Evolutionary conservation across 2,888 invertebrate genomes (phyloP).

Genomic region (Pristionchus japonicus): DNA sequence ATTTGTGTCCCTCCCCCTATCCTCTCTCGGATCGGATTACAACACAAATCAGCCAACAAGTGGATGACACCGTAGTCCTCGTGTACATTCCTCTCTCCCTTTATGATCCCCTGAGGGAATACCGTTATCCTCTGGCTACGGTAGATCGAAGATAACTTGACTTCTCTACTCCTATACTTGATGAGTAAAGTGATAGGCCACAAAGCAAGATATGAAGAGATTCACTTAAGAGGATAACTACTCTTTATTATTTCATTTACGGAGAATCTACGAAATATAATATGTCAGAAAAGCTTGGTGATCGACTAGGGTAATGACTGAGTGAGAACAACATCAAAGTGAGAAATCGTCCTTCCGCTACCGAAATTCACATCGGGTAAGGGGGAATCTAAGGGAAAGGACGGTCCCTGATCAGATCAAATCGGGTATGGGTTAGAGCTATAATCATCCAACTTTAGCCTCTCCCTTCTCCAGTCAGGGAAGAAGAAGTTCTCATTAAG

Average conservation of each 20-base stretch:
- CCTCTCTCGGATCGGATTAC: neutral
- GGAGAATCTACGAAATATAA: neutral
- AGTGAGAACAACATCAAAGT: neutral
- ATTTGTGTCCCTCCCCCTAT: slow-evolving; percentile 12
- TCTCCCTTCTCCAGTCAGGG: slow-evolving; percentile 36
- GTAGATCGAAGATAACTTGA: neutral
- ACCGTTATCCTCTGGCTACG: neutral
- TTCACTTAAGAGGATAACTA: neutral
- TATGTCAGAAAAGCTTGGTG: neutral
- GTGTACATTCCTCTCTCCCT: neutral
- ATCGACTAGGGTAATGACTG: slow-evolving; percentile 15
- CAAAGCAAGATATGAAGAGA: too few relatives aligned
- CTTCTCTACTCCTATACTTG: too few relatives aligned
- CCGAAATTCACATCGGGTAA: neutral
- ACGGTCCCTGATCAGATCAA: slow-evolving; percentile 23
- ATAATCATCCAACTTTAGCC: slow-evolving; percentile 33
- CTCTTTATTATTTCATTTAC: slow-evolving; percentile 2
- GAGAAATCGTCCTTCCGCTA: neutral
- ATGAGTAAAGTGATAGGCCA: neutral
- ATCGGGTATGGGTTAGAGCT: slow-evolving; percentile 7
- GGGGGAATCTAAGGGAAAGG: neutral
- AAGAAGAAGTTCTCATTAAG: neutral
- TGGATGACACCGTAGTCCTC: slow-evolving; percentile 29
- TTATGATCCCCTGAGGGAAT: neutral
- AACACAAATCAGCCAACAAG: slow-evolving; percentile 22